Percentiles rank a stretch among this genome's conserved stretches.
Evolutionary conservation across 2,797 vertebrate genomes (phyloP).

Genomic region (Prionace glauca): DNA sequence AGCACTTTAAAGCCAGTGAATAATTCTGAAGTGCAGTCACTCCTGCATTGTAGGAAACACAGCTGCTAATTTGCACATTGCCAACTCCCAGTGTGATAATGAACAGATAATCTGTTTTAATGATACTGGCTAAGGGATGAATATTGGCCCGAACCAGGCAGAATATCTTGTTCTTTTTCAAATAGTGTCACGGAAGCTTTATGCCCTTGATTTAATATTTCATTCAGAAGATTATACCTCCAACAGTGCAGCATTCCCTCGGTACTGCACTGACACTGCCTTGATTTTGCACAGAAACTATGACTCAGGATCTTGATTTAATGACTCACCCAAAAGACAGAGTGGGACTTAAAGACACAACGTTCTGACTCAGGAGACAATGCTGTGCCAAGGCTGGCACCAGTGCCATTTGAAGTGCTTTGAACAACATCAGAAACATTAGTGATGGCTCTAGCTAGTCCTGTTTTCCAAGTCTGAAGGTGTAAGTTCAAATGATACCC

Average conservation of each 20-base stretch:
- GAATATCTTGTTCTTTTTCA: too few relatives aligned
- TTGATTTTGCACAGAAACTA: too few relatives aligned
- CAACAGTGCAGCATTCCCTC: not conserved
- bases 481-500: not conserved
- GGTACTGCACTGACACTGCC: too few relatives aligned
- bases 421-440: not conserved
- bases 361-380: too few relatives aligned
- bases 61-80: not conserved
- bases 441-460: not conserved
- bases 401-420: not conserved
- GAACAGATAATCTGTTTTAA: not conserved
- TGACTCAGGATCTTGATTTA: not conserved
- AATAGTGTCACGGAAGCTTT: too few relatives aligned
- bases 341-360: too few relatives aligned
- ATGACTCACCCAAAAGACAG: not conserved
- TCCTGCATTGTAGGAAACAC: not conserved
- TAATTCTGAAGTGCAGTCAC: not conserved
- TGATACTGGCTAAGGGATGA: not conserved
- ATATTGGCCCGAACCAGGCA: not conserved
- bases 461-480: not conserved
- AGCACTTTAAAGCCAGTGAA: not conserved
- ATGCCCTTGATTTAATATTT: not conserved
- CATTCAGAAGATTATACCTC: not conserved
- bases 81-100: not conserved
- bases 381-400: not conserved